Evolutionary conservation across 2,113 vertebrate genomes (phyloP), one percentile per base, ranked within the genome.

Genomic region (Typhlomys cinereus): DNA sequence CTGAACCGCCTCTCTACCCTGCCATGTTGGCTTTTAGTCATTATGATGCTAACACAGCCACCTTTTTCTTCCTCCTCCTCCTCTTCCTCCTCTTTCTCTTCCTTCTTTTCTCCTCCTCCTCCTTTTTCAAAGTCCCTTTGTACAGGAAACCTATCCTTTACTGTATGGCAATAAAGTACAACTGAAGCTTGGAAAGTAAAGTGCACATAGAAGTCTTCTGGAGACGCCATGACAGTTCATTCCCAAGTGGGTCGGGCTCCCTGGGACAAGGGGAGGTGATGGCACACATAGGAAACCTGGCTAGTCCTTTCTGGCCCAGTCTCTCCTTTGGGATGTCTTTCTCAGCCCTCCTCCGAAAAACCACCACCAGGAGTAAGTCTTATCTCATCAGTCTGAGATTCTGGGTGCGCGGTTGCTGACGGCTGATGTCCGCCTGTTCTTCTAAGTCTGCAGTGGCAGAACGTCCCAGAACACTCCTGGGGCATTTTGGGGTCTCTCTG

Each of bases 391-490:
- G 69, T 20, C 0, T 1, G 36, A 64, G 54, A 4, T 41, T n/a
- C 27, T 11, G 25, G n/a, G 57, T 13, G 20, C 46, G 15, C 25
- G 7, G 39, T 27, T 18, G n/a, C n/a, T n/a, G 15, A 57, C 20
- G 59, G 20, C 82, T 70, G 7, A 1, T 11, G 10, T 34, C 39
- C 23, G 31, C 21, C 15, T 4, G 0, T 0, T 0, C 31, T 64
- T 29, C 8, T 71, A 34, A 7, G 5, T 8, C 1, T 18, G n/a
- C 39, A 7, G 13, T 1, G 20, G 31, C 2, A 0, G 44, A 20
- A 7, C 4, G 0, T 21, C 25, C 25, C 39, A 46, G 4, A 12
- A 18, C 0, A 29, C 5, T 39, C 79, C 46, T 25, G 0, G 2
- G 52, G 70, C 39, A 4, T n/a, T 64, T 71, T 39, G 7, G 5